Evolutionary conservation across 2,113 vertebrate species (phyloP).

Genomic region (Zosterops lateralis): DNA sequence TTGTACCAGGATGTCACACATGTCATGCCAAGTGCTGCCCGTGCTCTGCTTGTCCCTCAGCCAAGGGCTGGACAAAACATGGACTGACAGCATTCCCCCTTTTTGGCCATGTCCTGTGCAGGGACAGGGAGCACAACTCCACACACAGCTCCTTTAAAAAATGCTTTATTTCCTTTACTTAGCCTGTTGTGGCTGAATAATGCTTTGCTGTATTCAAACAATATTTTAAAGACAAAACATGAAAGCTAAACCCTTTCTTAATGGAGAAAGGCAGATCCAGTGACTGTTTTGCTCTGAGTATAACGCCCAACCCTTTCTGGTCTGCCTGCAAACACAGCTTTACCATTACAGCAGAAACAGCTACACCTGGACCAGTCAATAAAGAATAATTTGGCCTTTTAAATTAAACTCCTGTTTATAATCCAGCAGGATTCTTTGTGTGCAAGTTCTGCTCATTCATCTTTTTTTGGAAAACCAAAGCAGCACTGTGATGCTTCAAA

Average conservation of each 20-base stretch:
- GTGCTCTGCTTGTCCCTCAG: neutral
- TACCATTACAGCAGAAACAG: neutral
- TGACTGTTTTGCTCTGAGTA: neutral
- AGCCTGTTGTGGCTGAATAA: neutral
- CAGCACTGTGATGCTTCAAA: neutral
- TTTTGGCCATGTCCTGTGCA: fast-evolving
- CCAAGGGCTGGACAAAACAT: fast-evolving
- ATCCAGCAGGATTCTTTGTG: neutral
- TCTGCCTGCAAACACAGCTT: neutral
- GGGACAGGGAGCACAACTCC: neutral
- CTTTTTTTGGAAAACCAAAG: constrained; percentile 28
- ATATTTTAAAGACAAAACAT: neutral
- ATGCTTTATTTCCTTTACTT: constrained; percentile 5
- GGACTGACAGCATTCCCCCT: fast-evolving
- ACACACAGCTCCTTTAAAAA: neutral
- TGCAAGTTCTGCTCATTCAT: neutral
- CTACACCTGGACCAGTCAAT: neutral
- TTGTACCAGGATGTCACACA: neutral
- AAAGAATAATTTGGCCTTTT: neutral
- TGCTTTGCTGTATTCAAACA: neutral
- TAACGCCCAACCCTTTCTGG: neutral
- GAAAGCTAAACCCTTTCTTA: neutral
- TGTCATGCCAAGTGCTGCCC: fast-evolving
- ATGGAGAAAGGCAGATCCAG: neutral
- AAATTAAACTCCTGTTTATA: neutral